These are phyloP conservation scores for Malurus leucopterus DNA, from an alignment of 2,797 vertebrate genomes.

Conservation along the genomic window DNA sequence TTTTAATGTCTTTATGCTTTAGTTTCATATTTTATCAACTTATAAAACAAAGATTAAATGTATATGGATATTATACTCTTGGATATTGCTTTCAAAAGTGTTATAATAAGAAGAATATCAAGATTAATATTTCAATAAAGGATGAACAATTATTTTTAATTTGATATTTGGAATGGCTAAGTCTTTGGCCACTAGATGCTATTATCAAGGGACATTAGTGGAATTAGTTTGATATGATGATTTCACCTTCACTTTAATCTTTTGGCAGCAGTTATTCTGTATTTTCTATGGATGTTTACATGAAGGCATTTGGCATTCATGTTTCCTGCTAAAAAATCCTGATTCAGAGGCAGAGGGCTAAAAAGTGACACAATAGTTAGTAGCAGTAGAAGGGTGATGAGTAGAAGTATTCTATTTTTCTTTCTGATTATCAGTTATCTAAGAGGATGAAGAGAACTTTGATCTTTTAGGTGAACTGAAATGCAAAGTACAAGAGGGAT, in stretches of 20 bases:
- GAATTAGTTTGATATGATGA: constrained; percentile 12
- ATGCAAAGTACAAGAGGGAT: neutral
- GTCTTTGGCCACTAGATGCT: neutral
- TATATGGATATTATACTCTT: constrained; percentile 22
- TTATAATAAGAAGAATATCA: constrained; percentile 23
- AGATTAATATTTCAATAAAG: constrained; percentile 43
- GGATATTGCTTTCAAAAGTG: constrained; percentile 41
- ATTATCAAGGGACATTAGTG: constrained; percentile 13
- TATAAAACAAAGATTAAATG: constrained; percentile 63
- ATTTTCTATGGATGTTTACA: neutral
- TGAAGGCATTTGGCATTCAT: neutral
- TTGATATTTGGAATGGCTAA: constrained; percentile 26
- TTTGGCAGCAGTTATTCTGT: neutral
- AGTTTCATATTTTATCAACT: constrained; percentile 57
- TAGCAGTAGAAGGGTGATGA: neutral
- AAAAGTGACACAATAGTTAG: neutral
- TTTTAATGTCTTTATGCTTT: constrained; percentile 55
- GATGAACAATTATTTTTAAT: constrained; percentile 18
- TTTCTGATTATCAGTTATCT: constrained; percentile 5
- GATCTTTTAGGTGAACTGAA: neutral
- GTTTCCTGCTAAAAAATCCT: neutral
- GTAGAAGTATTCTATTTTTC: neutral
- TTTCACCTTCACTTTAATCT: constrained; percentile 31
- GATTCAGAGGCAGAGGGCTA: neutral
- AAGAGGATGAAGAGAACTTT: constrained; percentile 1